phyloP scores from a whole-genome alignment of 2,888 invertebrate species.

The Acleris emargana region DNA sequence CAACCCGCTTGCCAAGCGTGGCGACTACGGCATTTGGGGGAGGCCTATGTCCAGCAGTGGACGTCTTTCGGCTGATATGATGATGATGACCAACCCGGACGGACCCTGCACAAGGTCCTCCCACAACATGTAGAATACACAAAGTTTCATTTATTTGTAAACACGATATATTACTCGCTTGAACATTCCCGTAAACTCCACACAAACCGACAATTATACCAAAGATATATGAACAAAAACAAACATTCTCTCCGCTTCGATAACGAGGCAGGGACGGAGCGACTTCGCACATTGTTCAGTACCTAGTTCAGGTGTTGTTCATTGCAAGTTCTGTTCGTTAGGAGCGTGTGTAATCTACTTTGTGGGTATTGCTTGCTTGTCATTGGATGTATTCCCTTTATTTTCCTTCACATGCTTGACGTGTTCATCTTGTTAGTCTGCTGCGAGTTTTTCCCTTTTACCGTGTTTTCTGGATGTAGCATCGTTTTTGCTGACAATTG shows the following conservation, averaged over 20 bases:
- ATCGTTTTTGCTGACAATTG: neutral
- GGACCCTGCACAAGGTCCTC: too few relatives aligned
- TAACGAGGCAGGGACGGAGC: slow-evolving; percentile 31
- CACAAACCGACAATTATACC: slow-evolving; percentile 30
- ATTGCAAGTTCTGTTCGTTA: slow-evolving; percentile 45
- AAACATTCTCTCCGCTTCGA: slow-evolving; percentile 30
- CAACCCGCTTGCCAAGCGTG: too few relatives aligned
- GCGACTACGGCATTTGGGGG: too few relatives aligned
- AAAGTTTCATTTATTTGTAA: neutral
- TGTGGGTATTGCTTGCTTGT: slow-evolving; percentile 40
- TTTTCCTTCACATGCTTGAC: slow-evolving; percentile 7
- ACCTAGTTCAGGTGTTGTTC: slow-evolving; percentile 47
- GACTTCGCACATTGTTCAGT: slow-evolving; percentile 36
- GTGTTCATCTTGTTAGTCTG: slow-evolving; percentile 25
- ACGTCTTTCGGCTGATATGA: too few relatives aligned
- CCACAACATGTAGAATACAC: neutral
- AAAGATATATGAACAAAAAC: slow-evolving; percentile 23
- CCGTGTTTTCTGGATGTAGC: slow-evolving; percentile 1
- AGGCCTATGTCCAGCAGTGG: too few relatives aligned
- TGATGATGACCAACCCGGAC: too few relatives aligned
- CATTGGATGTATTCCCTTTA: slow-evolving; percentile 12
- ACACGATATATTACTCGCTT: slow-evolving; percentile 4
- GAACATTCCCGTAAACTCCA: slow-evolving; percentile 23
- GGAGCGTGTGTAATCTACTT: slow-evolving; percentile 54
- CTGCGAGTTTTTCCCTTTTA: slow-evolving; percentile 10